Conservation (phyloP, 2,113 vertebrate species). For the Thryonomys swinderianus region DNA sequence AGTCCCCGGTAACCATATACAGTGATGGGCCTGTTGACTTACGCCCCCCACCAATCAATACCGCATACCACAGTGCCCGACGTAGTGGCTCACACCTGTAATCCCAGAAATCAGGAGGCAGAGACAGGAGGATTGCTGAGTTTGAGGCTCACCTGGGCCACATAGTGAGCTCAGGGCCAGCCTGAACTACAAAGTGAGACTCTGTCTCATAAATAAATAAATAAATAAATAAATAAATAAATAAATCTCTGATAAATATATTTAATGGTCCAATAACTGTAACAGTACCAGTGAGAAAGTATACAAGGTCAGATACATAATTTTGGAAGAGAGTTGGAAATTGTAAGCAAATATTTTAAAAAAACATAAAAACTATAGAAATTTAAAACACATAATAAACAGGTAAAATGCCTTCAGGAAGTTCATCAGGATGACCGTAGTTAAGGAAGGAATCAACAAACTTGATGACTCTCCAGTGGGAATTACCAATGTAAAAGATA, state of each 20-base stretch:
- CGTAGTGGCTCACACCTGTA: too few species aligned
- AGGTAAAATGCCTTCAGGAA: background rate
- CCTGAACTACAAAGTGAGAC: too few species aligned
- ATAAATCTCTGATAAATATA: background rate
- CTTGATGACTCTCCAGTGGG: background rate
- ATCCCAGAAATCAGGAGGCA: too few species aligned
- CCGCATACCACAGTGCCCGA: too few species aligned
- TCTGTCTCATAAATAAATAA: too few species aligned
- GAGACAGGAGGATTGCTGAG: too few species aligned
- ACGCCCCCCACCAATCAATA: too few species aligned
- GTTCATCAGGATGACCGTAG: background rate
- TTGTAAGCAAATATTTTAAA: background rate
- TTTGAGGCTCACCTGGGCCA: too few species aligned
- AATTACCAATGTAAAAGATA: background rate
- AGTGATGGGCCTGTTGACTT: too few species aligned
- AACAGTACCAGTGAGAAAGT: background rate
- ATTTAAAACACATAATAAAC: background rate
- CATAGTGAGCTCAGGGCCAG: too few species aligned
- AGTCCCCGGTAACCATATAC: too few species aligned
- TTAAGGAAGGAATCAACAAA: background rate
- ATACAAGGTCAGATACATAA: background rate
- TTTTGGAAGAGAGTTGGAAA: background rate
- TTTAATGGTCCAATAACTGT: background rate
- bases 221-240: too few species aligned
- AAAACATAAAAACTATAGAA: background rate